These are phyloP conservation scores for Stomatorhinus walkeri DNA, from an alignment of 2,797 vertebrate genomes.

Conservation along the genomic window DNA sequence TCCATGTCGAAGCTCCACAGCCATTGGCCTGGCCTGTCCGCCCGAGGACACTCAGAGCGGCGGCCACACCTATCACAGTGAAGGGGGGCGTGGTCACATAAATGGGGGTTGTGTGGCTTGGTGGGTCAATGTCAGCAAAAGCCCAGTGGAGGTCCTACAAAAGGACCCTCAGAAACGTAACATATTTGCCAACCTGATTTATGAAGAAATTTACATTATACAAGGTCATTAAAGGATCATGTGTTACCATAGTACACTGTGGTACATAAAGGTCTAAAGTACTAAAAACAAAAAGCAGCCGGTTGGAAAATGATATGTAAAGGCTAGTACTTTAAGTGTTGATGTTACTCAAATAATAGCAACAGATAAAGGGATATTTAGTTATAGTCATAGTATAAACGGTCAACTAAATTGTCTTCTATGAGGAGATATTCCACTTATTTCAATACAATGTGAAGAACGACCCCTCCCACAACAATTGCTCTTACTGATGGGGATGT, in stretches of 20 bases:
- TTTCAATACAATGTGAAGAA: neutral
- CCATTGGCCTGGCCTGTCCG: constrained; percentile 72
- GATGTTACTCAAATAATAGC: neutral
- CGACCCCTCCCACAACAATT: neutral
- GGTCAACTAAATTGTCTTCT: neutral
- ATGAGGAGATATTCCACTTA: neutral
- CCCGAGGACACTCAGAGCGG: constrained; percentile 68
- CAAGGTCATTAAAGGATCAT: neutral
- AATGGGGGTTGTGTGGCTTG: neutral
- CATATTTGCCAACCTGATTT: neutral
- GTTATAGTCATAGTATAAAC: neutral
- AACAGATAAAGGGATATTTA: neutral
- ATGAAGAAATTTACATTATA: neutral
- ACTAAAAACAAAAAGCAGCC: neutral
- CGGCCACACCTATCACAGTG: constrained; percentile 68
- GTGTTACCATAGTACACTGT: neutral
- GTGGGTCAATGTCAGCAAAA: neutral
- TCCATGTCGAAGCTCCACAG: constrained; percentile 88
- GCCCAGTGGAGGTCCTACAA: neutral
- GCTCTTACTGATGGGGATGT: neutral
- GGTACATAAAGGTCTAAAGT: neutral
- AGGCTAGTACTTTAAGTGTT: neutral
- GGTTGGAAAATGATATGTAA: neutral
- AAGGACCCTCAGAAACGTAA: neutral
- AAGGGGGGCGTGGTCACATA: neutral